phyloP scores from a whole-genome alignment of 2,888 invertebrate species.

The Atethmia centrago region DNA sequence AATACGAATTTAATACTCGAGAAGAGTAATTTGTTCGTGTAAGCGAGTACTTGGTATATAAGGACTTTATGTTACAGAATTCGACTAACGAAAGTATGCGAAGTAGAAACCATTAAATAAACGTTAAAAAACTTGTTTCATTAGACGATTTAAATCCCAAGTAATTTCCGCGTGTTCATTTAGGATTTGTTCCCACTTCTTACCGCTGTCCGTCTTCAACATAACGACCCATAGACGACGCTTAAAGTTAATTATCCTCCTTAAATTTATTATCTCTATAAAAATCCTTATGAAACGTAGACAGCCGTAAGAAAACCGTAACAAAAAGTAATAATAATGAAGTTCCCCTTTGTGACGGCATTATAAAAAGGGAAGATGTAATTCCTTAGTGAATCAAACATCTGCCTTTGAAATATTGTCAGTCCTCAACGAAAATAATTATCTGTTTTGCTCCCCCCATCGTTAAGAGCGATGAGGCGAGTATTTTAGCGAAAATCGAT shows the following conservation, averaged over 20 bases:
- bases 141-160: conserved; percentile 68
- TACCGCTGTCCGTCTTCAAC: conserved; percentile 42
- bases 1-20: conserved; percentile 74
- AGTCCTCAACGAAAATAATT: conserved; percentile 81
- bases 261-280: conserved; percentile 74
- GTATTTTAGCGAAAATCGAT: conserved; percentile 77
- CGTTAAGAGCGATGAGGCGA: conserved; percentile 76
- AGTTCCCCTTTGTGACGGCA: conserved; percentile 67
- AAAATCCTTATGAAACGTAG: conserved; percentile 75
- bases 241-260: conserved; percentile 65
- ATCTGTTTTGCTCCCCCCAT: conserved; percentile 76
- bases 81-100: conserved; percentile 46
- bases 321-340: conserved; percentile 73
- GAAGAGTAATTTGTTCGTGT: conserved; percentile 63
- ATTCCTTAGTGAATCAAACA: conserved; percentile 78
- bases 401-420: conserved; percentile 79
- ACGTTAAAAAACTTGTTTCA: conserved; percentile 55
- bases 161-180: conserved; percentile 67
- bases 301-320: conserved; percentile 72
- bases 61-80: conserved; percentile 43
- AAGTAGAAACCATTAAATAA: conserved; percentile 53
- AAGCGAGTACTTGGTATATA: conserved; percentile 29
- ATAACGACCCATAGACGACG: conserved; percentile 55
- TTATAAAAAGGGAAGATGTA: conserved; percentile 73
- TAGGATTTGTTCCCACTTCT: conserved; percentile 42